Evolutionary conservation across 2,113 vertebrate genomes (phyloP).

Genomic region (Carettochelys insculpta): DNA sequence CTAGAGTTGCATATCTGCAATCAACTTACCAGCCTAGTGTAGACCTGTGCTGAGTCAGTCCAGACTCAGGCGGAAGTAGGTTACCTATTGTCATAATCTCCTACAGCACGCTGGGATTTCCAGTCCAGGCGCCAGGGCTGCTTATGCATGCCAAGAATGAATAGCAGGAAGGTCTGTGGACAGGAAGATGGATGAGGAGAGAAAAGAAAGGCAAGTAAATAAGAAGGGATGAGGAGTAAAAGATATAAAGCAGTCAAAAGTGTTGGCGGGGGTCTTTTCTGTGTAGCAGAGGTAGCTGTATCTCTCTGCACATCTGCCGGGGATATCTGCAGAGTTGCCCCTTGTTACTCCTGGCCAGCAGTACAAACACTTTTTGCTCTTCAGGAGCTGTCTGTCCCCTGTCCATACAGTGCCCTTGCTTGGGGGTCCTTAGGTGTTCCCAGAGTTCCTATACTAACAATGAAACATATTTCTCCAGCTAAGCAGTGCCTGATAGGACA

Average conservation of each 20-base stretch:
- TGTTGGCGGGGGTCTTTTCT: not conserved
- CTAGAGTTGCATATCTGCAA: no score
- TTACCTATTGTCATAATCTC: no score
- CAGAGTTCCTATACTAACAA: not conserved
- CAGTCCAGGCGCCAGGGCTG: not conserved
- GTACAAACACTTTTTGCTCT: not conserved
- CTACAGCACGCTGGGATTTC: no score
- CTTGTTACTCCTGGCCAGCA: accelerated
- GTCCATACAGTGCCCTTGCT: not conserved
- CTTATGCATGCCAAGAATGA: not conserved
- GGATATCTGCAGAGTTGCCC: not conserved
- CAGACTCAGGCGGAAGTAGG: not conserved
- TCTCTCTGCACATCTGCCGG: not conserved
- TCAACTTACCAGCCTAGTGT: no score
- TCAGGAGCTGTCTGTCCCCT: not conserved
- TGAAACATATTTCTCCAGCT: not conserved
- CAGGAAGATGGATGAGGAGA: not conserved
- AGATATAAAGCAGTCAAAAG: not conserved
- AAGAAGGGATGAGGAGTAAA: not conserved
- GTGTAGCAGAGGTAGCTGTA: not conserved
- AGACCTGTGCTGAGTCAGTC: no score
- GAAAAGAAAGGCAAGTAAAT: not conserved
- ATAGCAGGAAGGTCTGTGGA: not conserved
- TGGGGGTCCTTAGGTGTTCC: not conserved
- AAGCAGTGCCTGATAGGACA: not conserved